phyloP scores from a whole-genome alignment of 2,888 invertebrate genomes.

The Willowsia nigromaculata region DNA sequence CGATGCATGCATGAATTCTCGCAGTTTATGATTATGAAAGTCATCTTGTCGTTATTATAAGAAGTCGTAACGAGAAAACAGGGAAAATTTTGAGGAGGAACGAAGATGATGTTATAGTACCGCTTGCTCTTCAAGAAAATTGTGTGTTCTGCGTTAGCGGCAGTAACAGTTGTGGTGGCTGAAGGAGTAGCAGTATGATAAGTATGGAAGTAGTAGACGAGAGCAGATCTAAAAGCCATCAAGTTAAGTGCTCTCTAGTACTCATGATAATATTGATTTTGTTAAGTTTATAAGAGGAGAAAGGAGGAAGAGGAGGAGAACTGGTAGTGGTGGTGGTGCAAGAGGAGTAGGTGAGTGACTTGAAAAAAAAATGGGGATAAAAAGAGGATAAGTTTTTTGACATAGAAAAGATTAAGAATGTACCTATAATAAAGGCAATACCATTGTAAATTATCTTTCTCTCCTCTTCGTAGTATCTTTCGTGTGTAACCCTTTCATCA shows the following conservation, averaged over 20 bases:
- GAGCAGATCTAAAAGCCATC: conserved; percentile 69
- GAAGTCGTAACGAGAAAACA: not conserved
- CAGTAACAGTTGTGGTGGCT: conserved; percentile 7
- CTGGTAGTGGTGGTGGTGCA: not conserved
- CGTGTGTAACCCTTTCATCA: not conserved
- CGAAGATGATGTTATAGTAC: not conserved
- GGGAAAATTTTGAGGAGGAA: not conserved
- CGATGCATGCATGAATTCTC: not conserved
- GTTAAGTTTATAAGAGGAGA: conserved; percentile 54
- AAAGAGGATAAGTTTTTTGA: conserved; percentile 58
- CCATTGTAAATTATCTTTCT: conserved; percentile 25
- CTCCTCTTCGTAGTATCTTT: not conserved
- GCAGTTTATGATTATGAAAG: conserved; percentile 41
- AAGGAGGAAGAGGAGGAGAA: not conserved
- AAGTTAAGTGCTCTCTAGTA: conserved; percentile 64
- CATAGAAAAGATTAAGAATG: conserved; percentile 48
- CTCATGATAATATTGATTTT: conserved; percentile 69
- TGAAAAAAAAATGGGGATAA: conserved; percentile 36
- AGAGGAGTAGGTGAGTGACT: conserved; percentile 31
- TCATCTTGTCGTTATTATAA: conserved; percentile 14
- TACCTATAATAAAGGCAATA: conserved; percentile 26
- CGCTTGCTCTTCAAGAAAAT: conserved; percentile 5
- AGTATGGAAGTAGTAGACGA: conserved; percentile 14
- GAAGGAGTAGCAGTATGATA: not conserved
- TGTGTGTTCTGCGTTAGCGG: not conserved